Evolutionary conservation across 2,888 invertebrate genomes (phyloP), one percentile per base, ranked within the genome.

Genomic region (Rambutsinella grinnellia): DNA sequence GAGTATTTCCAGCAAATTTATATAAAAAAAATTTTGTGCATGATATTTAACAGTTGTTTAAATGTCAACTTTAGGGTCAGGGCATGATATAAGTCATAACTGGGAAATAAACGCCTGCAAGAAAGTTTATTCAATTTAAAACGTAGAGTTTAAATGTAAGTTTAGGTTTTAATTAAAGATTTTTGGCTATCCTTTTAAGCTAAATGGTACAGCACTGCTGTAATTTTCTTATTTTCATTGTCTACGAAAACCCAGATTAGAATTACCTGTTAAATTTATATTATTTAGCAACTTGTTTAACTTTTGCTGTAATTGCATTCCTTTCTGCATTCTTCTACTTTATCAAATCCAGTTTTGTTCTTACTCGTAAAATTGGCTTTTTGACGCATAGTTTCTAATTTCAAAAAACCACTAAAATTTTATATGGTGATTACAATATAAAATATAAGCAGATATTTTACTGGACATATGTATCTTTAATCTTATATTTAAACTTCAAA

Each of bases 291-390:
- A 10, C 6, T 8, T 53, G 28, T 23, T 49, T n/a, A 53, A 27
- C 74, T 56, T 74, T 74, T 57, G 58, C 26, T 27, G 65, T 54
- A 47, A 53, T 67, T 17, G 54, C 67, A 36, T 54, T 74, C 24
- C 47, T 47, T 8, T 23, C 24, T 15, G 61, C 15, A 10, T 1
- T 2, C 17, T 61, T 21, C 6, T 51, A 15, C 58, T 99, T 98
- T 86, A 98, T 93, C 82, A 99, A 90, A 89, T 99, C 99, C 79
- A 98, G 90, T 88, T 99, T 99, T 74, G 99, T 99, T 80, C 99
- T 99, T 61, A 99, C 96, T 82, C 99, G 90, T 86, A 99, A 99
- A 85, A 99, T 99, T 69, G 99, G 99, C 81, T 99, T 99, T 94
- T 93, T 13, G 99, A 99, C 89, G 99, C 99, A 88, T 99, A 99